phyloP scores from a whole-genome alignment of 2,888 invertebrate species.

The Noctua comes region DNA sequence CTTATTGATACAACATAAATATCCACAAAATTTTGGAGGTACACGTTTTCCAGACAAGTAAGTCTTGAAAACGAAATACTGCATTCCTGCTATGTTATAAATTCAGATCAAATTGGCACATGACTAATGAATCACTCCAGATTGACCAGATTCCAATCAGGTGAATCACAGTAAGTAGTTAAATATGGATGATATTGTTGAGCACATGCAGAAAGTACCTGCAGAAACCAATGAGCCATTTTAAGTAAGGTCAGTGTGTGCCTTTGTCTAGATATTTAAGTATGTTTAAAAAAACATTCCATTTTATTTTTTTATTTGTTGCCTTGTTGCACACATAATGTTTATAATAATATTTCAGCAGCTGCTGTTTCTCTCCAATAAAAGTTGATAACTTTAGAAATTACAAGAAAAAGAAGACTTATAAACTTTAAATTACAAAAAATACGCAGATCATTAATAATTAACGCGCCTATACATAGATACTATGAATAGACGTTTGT shows the following conservation, averaged over 20 bases:
- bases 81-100: not conserved
- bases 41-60: not conserved
- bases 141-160: constrained; percentile 18
- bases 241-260: constrained; percentile 75
- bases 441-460: not conserved
- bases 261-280: constrained; percentile 74
- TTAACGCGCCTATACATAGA: too few species aligned
- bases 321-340: not conserved
- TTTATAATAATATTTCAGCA: constrained; percentile 4
- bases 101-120: constrained; percentile 3
- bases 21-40: not conserved
- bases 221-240: constrained; percentile 86
- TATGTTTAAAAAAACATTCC: constrained; percentile 75
- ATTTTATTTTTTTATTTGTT: constrained; percentile 65
- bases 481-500: not conserved
- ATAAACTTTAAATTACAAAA: not conserved
- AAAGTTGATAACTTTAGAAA: constrained; percentile 8
- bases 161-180: constrained; percentile 34
- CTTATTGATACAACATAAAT: not conserved
- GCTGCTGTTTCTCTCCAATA: constrained; percentile 1
- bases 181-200: constrained; percentile 58
- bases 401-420: not conserved
- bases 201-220: constrained; percentile 78
- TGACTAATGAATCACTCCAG: constrained; percentile 39
- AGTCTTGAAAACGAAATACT: not conserved